Evolutionary conservation across 1,140 invertebrate genomes (phyloP).

Genomic region (Papilio glaucus): DNA sequence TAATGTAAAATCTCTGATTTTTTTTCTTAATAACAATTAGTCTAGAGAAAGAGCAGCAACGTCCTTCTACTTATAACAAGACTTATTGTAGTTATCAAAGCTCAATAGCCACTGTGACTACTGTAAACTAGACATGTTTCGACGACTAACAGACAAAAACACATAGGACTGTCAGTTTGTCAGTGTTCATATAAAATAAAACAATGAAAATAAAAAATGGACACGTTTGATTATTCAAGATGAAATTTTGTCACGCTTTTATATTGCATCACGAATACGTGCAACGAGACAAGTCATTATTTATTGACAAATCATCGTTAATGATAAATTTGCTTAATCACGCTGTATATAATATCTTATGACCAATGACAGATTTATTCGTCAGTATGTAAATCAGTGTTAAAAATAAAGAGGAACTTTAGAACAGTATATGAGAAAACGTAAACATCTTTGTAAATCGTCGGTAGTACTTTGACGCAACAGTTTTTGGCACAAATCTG

Average conservation of each 20-base stretch:
- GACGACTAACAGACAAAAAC: no score
- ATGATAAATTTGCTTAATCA: not conserved
- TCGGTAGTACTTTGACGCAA: constrained; percentile 2
- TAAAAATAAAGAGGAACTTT: constrained; percentile 10
- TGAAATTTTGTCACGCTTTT: not conserved
- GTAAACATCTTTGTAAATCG: constrained; percentile 14
- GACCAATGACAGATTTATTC: not conserved
- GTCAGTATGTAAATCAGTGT: not conserved
- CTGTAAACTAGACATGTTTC: no score
- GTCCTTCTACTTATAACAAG: no score
- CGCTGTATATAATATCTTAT: not conserved
- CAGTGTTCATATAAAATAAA: not conserved
- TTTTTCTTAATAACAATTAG: no score
- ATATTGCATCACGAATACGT: constrained; percentile 2
- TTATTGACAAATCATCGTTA: not conserved
- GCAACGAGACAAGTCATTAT: not conserved
- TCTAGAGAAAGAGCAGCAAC: no score
- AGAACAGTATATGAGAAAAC: not conserved
- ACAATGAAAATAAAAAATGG: not conserved
- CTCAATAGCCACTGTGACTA: no score
- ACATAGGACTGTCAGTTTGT: no score
- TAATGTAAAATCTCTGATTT: no score
- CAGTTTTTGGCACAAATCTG: constrained; percentile 23
- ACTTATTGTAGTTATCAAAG: no score
- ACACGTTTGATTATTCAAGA: not conserved